phyloP scores from a whole-genome alignment of 2,888 invertebrate species.

The Drosophila sordidula region DNA sequence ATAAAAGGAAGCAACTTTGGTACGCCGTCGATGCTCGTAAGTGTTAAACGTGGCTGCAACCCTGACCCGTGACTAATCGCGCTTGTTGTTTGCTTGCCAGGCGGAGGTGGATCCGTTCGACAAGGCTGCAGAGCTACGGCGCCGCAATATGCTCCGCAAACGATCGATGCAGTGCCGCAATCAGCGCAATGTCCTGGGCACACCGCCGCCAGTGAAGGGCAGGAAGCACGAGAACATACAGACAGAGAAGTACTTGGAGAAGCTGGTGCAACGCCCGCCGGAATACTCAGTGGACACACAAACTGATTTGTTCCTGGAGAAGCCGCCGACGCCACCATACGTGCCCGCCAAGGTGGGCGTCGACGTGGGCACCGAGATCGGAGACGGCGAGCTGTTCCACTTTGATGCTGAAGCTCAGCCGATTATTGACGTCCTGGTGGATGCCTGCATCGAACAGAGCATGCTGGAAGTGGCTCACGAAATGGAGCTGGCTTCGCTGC shows the following conservation, averaged over 20 bases:
- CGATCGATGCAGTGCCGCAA: slow-evolving; percentile 86
- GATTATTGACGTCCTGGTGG: slow-evolving; percentile 94
- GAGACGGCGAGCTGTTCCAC: slow-evolving; percentile 96
- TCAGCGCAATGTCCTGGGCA: slow-evolving; percentile 86
- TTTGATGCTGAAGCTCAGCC: slow-evolving; percentile 96
- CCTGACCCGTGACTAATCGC: slow-evolving; percentile 57
- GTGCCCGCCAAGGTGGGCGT: slow-evolving; percentile 92
- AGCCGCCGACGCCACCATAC: slow-evolving; percentile 92
- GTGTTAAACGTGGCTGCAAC: slow-evolving; percentile 46
- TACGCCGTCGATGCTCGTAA: slow-evolving; percentile 76
- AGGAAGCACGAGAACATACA: slow-evolving; percentile 94
- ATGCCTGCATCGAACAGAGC: slow-evolving; percentile 95
- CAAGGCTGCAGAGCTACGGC: slow-evolving; percentile 86
- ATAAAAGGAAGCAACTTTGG: slow-evolving; percentile 92
- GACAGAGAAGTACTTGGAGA: slow-evolving; percentile 95
- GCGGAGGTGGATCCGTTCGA: slow-evolving; percentile 85
- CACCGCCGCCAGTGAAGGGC: slow-evolving; percentile 88
- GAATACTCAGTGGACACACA: slow-evolving; percentile 93
- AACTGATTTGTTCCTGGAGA: slow-evolving; percentile 94
- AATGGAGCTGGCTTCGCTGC: slow-evolving; percentile 93
- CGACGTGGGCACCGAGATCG: slow-evolving; percentile 94
- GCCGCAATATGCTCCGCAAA: slow-evolving; percentile 91
- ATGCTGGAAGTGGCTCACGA: slow-evolving; percentile 96
- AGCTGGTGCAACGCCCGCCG: slow-evolving; percentile 91
- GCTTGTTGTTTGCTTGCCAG: slow-evolving; percentile 49